Conservation (phyloP, 2,797 vertebrate species). For the Crax fasciolata region DNA sequence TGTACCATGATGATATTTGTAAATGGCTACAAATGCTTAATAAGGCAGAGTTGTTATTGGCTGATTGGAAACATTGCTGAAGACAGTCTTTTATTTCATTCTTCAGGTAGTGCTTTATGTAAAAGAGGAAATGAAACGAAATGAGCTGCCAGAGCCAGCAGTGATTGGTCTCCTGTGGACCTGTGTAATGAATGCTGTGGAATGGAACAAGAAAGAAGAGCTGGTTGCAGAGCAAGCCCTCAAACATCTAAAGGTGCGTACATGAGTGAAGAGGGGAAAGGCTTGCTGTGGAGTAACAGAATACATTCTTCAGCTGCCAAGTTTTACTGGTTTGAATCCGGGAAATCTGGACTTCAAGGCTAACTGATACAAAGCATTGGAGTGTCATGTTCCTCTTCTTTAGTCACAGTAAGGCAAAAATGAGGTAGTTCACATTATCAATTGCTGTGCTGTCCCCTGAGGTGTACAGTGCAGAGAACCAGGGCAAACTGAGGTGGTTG, state of each 20-base stretch:
- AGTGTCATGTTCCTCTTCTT: neutral
- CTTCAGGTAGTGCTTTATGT: conserved; percentile 90
- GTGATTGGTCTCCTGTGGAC: conserved; percentile 93
- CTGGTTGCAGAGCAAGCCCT: conserved; percentile 94
- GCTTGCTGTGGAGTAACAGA: neutral
- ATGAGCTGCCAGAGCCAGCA: conserved; percentile 89
- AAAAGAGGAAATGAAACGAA: conserved; percentile 95
- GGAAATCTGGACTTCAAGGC: neutral
- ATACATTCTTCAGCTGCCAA: neutral
- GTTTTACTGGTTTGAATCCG: neutral
- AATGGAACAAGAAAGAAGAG: conserved; percentile 96
- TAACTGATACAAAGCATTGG: neutral
- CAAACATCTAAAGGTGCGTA: conserved; percentile 91
- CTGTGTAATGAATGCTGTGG: conserved; percentile 93
- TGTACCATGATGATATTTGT: neutral
- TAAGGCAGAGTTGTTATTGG: neutral
- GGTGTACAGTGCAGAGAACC: neutral
- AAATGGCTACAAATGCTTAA: neutral
- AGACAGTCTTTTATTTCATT: conserved; percentile 16
- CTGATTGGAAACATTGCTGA: neutral
- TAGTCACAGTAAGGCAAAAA: neutral
- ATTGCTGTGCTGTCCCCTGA: neutral
- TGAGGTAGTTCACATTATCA: neutral
- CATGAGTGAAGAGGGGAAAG: neutral
- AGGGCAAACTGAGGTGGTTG: neutral